Conservation (phyloP, 2,113 vertebrate genomes). For the Perccottus glenii region DNA sequence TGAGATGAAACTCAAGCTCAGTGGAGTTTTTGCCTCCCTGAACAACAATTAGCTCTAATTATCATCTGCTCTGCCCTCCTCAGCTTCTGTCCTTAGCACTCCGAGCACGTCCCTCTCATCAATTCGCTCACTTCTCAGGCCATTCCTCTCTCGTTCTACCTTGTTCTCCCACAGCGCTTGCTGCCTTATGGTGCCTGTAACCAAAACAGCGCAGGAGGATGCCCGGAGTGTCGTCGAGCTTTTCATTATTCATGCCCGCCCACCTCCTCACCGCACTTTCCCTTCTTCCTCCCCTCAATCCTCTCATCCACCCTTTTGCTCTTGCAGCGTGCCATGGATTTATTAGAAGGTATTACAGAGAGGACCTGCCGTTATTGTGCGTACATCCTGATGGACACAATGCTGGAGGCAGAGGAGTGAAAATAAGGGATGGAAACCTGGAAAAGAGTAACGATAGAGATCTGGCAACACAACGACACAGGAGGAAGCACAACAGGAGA, state of each 20-base stretch:
- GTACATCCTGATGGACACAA: constrained; percentile 41
- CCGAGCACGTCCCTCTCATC: constrained; percentile 60
- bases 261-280: constrained; percentile 15
- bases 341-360: constrained; percentile 74
- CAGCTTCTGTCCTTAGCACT: constrained; percentile 55
- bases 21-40: constrained; percentile 43
- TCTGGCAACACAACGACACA: neutral
- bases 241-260: constrained; percentile 81
- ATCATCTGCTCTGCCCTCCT: constrained; percentile 55
- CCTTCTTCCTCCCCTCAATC: constrained; percentile 51
- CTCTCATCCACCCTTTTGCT: constrained; percentile 51
- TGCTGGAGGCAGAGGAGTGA: neutral
- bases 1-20: constrained; percentile 45
- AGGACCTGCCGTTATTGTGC: constrained; percentile 39
- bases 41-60: constrained; percentile 76
- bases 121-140: constrained; percentile 47
- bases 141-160: constrained; percentile 41
- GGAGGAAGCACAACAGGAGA: constrained; percentile 16
- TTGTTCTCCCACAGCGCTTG: constrained; percentile 34
- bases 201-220: constrained; percentile 67
- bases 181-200: constrained; percentile 56
- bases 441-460: constrained; percentile 2
- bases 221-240: constrained; percentile 47
- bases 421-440: neutral
- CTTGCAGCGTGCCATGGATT: constrained; percentile 59